Base-by-base conservation (phyloP, 2,797 vertebrate species). In the Anas capensis region DNA sequence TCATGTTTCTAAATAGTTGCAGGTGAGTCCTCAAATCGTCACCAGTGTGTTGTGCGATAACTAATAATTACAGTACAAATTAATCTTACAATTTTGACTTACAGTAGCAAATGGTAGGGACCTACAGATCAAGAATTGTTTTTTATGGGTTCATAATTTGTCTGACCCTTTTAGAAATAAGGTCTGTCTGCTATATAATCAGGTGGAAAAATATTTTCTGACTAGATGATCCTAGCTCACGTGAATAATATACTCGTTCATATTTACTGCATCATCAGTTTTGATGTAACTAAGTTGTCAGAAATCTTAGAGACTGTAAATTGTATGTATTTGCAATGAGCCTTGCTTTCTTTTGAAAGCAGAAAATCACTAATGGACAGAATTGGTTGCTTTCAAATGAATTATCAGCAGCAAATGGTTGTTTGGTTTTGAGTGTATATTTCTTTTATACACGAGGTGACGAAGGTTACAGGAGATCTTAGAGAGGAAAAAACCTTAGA, bases 271-370 rank as follows among this genome's bases (percentile, higher is more conserved):
- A 19, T 90, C 51, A 33, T 96, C 44, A 64, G 23, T 82, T 88
- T 14, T 93, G 61, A 85, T 71, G 79, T 73, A 93, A 84, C 14
- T 78, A 64, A 54, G 51, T 82, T 64, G 56, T 93, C 61, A 92
- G 23, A 95, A 94, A 31, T 91, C 42, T 69, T 86, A 86, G 75
- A 82, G 58, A 88, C 87, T 96, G 57, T 88, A 95, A 92, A 95
- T 75, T 89, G 61, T 75, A 69, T 20, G 49, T 80, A 13, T 95
- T 94, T 91, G 79, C 81, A 82, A 60, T 78, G 48, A 86, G 61
- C 60, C 19, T 71, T 92, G 86, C 70, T 88, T 60, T 88, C 53
- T 90, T 94, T 66, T 83, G 54, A 95, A 94, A 92, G 57, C 70
- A 44, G 85, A 83, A 93, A 69, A 77, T 90, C 81, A 70, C 80